Percentiles rank a stretch among this genome's conserved stretches.
These are phyloP conservation scores for Cephalopterus ornatus DNA, from an alignment of 2,113 vertebrate genomes.

Conservation along the genomic window DNA sequence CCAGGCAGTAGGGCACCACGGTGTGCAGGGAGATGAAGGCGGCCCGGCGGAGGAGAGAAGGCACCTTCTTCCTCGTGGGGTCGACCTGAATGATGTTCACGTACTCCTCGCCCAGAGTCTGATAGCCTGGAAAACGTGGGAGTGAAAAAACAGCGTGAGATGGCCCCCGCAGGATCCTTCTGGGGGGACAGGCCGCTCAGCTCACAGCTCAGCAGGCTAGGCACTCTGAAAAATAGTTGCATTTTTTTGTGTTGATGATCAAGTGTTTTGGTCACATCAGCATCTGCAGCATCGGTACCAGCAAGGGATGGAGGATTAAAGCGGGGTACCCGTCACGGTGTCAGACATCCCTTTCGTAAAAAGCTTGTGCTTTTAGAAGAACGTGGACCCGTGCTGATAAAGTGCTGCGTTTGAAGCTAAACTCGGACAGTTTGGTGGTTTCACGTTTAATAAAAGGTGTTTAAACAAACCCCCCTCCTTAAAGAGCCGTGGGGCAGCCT, in stretches of 20 bases:
- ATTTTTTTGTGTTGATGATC: background rate
- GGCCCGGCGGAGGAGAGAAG: conserved; percentile 72
- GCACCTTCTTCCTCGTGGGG: conserved; percentile 75
- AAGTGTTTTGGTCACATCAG: rapidly evolving
- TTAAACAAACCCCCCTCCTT: rapidly evolving
- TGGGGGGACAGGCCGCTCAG: background rate
- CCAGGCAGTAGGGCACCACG: conserved; percentile 83
- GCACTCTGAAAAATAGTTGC: background rate
- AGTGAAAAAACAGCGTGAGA: background rate
- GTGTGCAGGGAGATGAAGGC: conserved; percentile 77
- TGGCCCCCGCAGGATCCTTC: background rate
- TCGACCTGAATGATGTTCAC: conserved; percentile 90
- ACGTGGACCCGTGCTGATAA: background rate
- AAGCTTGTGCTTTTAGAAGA: background rate
- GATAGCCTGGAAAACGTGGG: conserved; percentile 74
- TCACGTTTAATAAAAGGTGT: background rate
- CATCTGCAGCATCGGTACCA: background rate
- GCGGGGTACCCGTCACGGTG: background rate
- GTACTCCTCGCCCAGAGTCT: conserved; percentile 95
- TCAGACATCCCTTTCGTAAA: background rate
- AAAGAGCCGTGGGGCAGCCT: too few relatives aligned
- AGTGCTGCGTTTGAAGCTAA: background rate
- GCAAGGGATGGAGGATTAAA: background rate
- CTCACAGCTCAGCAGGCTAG: background rate
- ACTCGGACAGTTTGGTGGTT: background rate